These are phyloP conservation scores for Drosophila stalkeri DNA, from an alignment of 2,888 invertebrate species.

Conservation along the genomic window DNA sequence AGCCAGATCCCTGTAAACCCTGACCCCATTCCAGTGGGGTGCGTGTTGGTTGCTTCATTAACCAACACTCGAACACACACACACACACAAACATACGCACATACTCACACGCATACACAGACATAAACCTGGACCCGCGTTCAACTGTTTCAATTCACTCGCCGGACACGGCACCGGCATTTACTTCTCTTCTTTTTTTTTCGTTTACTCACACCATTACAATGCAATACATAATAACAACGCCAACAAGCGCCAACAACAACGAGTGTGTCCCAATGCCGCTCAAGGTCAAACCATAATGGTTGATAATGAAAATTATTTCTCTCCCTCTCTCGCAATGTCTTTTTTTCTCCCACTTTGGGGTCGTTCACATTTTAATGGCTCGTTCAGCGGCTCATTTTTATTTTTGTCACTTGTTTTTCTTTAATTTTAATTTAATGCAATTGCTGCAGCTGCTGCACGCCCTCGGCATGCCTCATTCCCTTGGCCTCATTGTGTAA, in stretches of 20 bases:
- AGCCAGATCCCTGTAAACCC: slow-evolving; percentile 31
- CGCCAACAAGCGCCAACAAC: slow-evolving; percentile 24
- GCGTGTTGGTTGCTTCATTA: slow-evolving; percentile 74
- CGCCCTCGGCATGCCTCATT: slow-evolving; percentile 4
- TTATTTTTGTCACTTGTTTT: slow-evolving; percentile 76
- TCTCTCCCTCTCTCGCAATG: slow-evolving; percentile 17
- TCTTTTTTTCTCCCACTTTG: slow-evolving; percentile 30
- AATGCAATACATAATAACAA: slow-evolving; percentile 65
- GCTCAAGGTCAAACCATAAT: slow-evolving; percentile 84
- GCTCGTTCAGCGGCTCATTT: slow-evolving; percentile 54
- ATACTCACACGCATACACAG: slow-evolving; percentile 8
- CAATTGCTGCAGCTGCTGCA: slow-evolving; percentile 39
- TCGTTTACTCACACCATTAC: slow-evolving; percentile 70
- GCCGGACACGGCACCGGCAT: slow-evolving; percentile 57
- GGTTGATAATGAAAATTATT: slow-evolving; percentile 84
- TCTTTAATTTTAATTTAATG: slow-evolving; percentile 71
- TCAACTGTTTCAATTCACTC: slow-evolving; percentile 47
- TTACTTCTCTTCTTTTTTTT: slow-evolving; percentile 57
- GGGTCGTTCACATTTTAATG: slow-evolving; percentile 54
- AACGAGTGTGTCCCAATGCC: slow-evolving; percentile 68
- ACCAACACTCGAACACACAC: slow-evolving; percentile 47
- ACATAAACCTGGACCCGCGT: slow-evolving; percentile 40
- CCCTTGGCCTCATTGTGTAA: slow-evolving; percentile 61
- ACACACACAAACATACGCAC: slow-evolving; percentile 15
- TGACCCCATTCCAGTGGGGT: slow-evolving; percentile 79